Conservation (phyloP, 2,113 vertebrate species). For the Mugil cephalus region DNA sequence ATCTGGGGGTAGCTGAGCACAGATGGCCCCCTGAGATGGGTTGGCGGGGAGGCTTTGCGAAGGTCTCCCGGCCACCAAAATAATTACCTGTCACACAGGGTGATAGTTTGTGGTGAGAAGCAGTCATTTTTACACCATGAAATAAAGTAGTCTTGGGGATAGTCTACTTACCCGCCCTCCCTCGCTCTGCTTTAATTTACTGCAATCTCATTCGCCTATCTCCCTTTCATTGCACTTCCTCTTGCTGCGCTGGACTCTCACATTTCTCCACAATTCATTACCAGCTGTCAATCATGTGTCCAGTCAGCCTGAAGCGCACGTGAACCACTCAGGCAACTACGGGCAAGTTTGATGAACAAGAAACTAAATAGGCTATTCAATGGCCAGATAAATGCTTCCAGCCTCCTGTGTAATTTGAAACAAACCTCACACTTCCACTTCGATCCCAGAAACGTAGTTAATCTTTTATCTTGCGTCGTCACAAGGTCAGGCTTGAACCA, state of each 20-base stretch:
- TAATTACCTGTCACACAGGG: conserved; percentile 80
- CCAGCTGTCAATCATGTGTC: conserved; percentile 59
- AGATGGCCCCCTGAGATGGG: conserved; percentile 63
- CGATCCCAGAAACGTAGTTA: too few species aligned
- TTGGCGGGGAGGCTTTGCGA: conserved; percentile 52
- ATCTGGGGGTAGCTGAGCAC: conserved; percentile 69
- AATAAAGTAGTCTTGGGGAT: conserved; percentile 71
- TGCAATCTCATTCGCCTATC: conserved; percentile 43
- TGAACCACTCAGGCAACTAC: conserved; percentile 31
- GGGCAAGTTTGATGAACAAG: conserved; percentile 15
- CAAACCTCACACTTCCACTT: neutral
- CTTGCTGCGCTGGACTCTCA: conserved; percentile 75
- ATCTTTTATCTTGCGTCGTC: too few species aligned
- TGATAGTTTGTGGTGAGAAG: conserved; percentile 59
- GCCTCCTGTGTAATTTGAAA: neutral
- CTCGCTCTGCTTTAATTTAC: conserved; percentile 60
- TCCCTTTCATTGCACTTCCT: conserved; percentile 61
- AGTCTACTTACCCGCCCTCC: conserved; percentile 59
- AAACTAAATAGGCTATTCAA: conserved; percentile 4
- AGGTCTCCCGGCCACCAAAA: conserved; percentile 65
- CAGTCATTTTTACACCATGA: conserved; percentile 63
- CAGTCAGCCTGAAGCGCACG: conserved; percentile 22
- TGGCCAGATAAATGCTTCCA: neutral
- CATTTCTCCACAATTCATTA: conserved; percentile 62
- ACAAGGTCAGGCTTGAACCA: too few species aligned